Evolutionary conservation across 2,888 invertebrate species (phyloP), one percentile per base, ranked within the genome.

Genomic region (Myathropa florea): DNA sequence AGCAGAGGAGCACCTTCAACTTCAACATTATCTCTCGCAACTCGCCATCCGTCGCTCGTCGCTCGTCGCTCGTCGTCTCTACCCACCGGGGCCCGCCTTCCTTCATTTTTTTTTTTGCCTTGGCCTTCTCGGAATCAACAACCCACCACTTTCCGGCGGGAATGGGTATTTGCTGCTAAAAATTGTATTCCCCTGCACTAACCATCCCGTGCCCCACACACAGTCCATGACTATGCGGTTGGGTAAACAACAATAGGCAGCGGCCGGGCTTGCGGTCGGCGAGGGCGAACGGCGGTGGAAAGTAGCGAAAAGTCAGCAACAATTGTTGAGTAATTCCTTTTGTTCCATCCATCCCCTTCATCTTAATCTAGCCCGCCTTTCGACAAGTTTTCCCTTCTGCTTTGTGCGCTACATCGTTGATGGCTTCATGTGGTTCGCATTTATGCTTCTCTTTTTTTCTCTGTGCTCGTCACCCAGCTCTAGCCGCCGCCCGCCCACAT

Each of bases 301-400:
- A 36, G 70, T 79, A 76, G 67, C 75, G 24, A 80, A 80, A 80
- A 76, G 80, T 84, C 77, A 82, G 85, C 85, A 85, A 85, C 85
- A 85, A 85, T 85, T 85, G 82, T 82, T 78, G 77, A 68, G 77
- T 72, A 73, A 82, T 77, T 53, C 72, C 72, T 33, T 70, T 82
- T 82, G 73, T 82, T 76, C 61, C 84, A 73, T 76, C 61, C 79
- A 73, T 70, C 65, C 64, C 83, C 79, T 71, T 78, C 70, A 59
- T 67, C 76, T 55, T 30, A 53, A 23, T 26, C 46, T 28, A 46
- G 18, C 26, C 28, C 21, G 26, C 46, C 36, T 59, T 36, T 65
- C 57, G 61, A 26, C 28, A 26, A 63, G 67, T 73, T 46, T 46
- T 46, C 46, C 39, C 70, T 70, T 75, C 64, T 70, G 67, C 75